Base-by-base conservation (phyloP, 2,888 invertebrate species). In the Latrodectus elegans region DNA sequence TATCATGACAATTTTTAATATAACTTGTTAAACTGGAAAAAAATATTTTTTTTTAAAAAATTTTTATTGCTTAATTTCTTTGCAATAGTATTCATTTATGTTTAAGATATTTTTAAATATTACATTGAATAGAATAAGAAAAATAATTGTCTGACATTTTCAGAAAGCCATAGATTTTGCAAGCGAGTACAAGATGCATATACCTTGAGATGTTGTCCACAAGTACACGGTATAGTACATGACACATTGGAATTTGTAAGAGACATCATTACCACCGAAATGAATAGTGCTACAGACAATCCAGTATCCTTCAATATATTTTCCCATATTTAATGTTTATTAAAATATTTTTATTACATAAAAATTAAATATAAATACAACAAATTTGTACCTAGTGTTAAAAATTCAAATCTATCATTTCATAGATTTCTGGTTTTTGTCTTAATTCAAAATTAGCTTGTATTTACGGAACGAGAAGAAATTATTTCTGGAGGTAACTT, bases 401-500 rank as follows among this genome's bases (percentile, higher is more conserved):
- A 38, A 6, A 38, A 38, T 38, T 38, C 38, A 38, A 6, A 1
- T 38, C 4, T 38, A 38, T 2, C 6, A 38, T 38, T 38, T 2
- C 3, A 38, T 38, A 38, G 4, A 38, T 38, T 38, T 38, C 38
- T 38, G 38, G 6, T 22, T 60, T 53, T 52, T 60, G 72, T 22
- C 65, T 82, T 90, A 93, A 92, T 92, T 94, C 81, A 93, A 94
- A 9, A n/a, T 26, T 74, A 93, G 93, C 92, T 94, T 86, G 94
- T 94, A 14, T 93, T 94, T 91, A 92, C 93, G 10, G 93, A 94
- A 77, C 91, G 93, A 71, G 94, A 93, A 60, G 94, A 95, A 91
- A 94, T 95, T 72, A 94, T 95, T 85, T 94, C 95, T 9, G 94
- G 94, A 8, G 95, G 95, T 72, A 95, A 95, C 91, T 95, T 95